These are phyloP conservation scores for Fragum sueziense DNA, from an alignment of 2,888 invertebrate species.

Conservation along the genomic window DNA sequence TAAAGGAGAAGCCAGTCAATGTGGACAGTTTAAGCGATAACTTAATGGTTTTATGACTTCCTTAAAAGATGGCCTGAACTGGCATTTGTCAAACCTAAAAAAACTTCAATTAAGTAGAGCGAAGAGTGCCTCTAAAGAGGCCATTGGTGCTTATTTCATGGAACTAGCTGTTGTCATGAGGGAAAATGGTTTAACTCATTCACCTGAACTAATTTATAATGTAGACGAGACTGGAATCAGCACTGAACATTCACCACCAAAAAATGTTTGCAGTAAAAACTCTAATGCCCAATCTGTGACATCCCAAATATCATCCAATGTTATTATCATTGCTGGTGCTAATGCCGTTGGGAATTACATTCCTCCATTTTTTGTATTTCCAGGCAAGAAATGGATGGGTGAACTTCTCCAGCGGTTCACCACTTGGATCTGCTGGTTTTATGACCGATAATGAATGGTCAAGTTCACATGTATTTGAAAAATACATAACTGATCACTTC, in stretches of 20 bases:
- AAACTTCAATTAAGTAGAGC: constrained; percentile 38
- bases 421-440: constrained; percentile 38
- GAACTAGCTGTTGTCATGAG: constrained; percentile 24
- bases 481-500: constrained; percentile 20
- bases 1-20: constrained; percentile 34
- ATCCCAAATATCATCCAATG: constrained; percentile 31
- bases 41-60: constrained; percentile 56
- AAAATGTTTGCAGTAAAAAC: constrained; percentile 33
- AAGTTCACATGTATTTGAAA: constrained; percentile 20
- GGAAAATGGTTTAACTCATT: constrained; percentile 22
- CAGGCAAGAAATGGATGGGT: constrained; percentile 47
- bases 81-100: constrained; percentile 33
- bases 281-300: constrained; percentile 29
- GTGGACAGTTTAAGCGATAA: constrained; percentile 26
- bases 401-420: constrained; percentile 33
- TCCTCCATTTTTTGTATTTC: constrained; percentile 53
- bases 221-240: constrained; percentile 50
- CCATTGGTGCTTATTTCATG: constrained; percentile 36
- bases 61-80: constrained; percentile 42
- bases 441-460: constrained; percentile 39
- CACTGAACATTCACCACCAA: constrained; percentile 51
- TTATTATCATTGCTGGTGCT: constrained; percentile 37
- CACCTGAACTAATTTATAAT: constrained; percentile 42
- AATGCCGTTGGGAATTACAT: constrained; percentile 48
- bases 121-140: constrained; percentile 32